Conservation (phyloP, 1,140 invertebrate species). For the Panagrolaimus sp. region DNA sequence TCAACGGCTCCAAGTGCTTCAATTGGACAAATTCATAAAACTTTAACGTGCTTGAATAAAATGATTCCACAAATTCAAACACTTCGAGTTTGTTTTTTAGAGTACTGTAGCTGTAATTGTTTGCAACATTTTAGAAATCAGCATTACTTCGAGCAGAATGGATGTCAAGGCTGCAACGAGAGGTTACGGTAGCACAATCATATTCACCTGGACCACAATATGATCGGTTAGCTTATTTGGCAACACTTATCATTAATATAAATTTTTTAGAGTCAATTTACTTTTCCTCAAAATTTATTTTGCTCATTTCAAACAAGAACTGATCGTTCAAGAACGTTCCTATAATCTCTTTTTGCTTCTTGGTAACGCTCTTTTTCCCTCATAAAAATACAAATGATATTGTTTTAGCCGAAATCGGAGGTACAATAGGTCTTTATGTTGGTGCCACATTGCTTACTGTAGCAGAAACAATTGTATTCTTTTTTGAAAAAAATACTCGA, state of each 20-base stretch:
- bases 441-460: constrained; percentile 22
- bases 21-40: constrained; percentile 16
- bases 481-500: constrained; percentile 23
- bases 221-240: constrained; percentile 13
- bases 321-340: constrained; percentile 26
- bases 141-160: constrained; percentile 19
- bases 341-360: constrained; percentile 28
- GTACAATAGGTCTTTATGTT: constrained; percentile 27
- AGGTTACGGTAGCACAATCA: constrained; percentile 20
- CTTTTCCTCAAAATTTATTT: constrained; percentile 28
- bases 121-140: constrained; percentile 19
- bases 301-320: constrained; percentile 28
- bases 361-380: not conserved
- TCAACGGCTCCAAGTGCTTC: not conserved
- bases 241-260: not conserved
- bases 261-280: constrained; percentile 24
- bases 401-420: constrained; percentile 28
- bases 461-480: constrained; percentile 24
- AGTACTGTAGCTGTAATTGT: no score
- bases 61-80: constrained; percentile 23
- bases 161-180: constrained; percentile 17
- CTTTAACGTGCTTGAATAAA: constrained; percentile 11
- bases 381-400: no score
- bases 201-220: constrained; percentile 30
- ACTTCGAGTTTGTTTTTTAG: constrained; percentile 13